Base-by-base conservation (phyloP, 2,797 vertebrate genomes). In the Synaphobranchus kaupii region DNA sequence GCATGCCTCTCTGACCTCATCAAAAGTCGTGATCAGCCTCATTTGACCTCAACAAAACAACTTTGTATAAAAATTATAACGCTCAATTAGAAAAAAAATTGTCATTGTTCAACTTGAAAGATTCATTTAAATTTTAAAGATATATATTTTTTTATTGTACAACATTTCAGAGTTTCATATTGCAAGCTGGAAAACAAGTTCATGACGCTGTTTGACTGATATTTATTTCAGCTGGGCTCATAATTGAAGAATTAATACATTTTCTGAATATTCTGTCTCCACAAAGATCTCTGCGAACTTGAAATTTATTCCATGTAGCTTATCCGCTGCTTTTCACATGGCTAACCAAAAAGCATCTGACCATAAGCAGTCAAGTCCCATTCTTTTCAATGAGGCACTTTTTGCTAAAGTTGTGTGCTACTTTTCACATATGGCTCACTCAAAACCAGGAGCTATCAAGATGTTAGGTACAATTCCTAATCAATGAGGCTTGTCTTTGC, bases 241-340 rank as follows among this genome's bases (percentile, higher is more conserved):
- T 71, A 71, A 71, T 34, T 13, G 68, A 10, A 71, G n/a, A 10
- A 31, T 71, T 71, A 12, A 71, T 31, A 34, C 68, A 31, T 71
- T 71, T 31, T 71, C 28, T 31, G 68, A 71, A 71, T 28, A 13
- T 28, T 13, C 68, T 31, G 13, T 71, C 68, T 15, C 68, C 68
- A 71, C 34, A 28, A 71, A 20, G 28, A 28, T 71, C 68, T 31
- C 31, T 34, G 31, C 10, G n/a, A 71, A 31, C 66, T 71, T 31
- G 28, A 71, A 71, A 71, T 71, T 9, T 20, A 71, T 71, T 71
- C 13, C 31, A 9, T 31, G n/a, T 28, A 71, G 68, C 68, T 34
- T 31, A 71, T 71, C n/a, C 34, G 68, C 68, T n/a, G n/a, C n/a
- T n/a, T 71, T 71, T 71, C 68, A 71, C 68, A 68, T 68, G 63